Evolutionary conservation across 2,113 vertebrate genomes (phyloP).

Genomic region (Lates calcarifer): DNA sequence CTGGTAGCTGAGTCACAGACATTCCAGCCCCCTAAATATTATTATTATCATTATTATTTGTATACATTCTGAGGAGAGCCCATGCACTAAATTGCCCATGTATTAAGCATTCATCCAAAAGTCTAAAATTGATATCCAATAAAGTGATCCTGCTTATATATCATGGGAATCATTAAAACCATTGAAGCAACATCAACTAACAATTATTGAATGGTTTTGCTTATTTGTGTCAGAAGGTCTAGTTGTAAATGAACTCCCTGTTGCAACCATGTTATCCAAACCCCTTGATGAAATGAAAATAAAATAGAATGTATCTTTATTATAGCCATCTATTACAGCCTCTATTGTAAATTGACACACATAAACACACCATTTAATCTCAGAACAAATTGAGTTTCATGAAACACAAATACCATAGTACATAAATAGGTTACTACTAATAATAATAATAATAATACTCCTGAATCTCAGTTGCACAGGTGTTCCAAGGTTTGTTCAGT

Average conservation of each 20-base stretch:
- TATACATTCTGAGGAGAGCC: too few relatives aligned
- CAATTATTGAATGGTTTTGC: not conserved
- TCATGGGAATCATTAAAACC: not conserved
- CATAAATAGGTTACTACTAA: not conserved
- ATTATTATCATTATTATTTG: too few relatives aligned
- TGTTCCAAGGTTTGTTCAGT: slow-evolving; percentile 19
- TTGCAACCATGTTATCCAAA: not conserved
- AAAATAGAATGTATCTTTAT: not conserved
- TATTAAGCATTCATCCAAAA: too few relatives aligned
- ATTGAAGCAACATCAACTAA: not conserved
- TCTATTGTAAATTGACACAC: too few relatives aligned
- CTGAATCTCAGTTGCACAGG: slow-evolving; percentile 2
- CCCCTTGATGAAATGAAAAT: not conserved
- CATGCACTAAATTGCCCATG: too few relatives aligned
- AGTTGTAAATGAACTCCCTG: not conserved
- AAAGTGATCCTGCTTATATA: not conserved
- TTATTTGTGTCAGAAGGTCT: not conserved
- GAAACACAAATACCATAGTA: not conserved
- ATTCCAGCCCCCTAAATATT: too few relatives aligned
- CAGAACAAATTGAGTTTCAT: not conserved
- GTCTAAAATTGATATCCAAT: not conserved
- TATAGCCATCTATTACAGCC: too few relatives aligned
- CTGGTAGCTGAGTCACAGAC: too few relatives aligned
- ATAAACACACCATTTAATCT: not conserved
- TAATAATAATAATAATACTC: too few relatives aligned